Conservation (phyloP, 2,113 vertebrate species). For the Taxidea taxus region DNA sequence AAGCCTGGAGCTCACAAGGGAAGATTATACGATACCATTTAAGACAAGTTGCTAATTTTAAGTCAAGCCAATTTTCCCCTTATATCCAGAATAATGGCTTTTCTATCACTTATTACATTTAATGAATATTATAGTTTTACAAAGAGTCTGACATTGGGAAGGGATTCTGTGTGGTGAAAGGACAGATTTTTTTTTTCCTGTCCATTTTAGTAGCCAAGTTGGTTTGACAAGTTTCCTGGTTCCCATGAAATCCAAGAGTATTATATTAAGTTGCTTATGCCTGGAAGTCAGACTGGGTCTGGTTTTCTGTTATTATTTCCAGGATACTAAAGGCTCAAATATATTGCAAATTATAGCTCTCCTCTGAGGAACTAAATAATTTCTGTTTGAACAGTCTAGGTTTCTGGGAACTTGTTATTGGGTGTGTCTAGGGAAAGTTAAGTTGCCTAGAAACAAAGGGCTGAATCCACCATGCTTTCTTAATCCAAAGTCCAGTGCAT, state of each 20-base stretch:
- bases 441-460: neutral
- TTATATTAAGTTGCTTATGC: neutral
- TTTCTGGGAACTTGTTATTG: neutral
- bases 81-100: neutral
- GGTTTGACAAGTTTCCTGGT: neutral
- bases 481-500: neutral
- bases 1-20: neutral
- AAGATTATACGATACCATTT: neutral
- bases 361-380: neutral
- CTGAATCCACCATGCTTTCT: neutral
- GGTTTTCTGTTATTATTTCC: neutral
- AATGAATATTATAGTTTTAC: neutral
- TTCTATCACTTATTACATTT: neutral
- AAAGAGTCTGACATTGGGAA: neutral
- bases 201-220: neutral
- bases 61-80: neutral
- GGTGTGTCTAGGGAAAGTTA: neutral
- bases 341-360: neutral
- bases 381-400: neutral
- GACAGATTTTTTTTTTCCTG: neutral
- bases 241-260: neutral
- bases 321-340: neutral
- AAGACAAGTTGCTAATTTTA: neutral
- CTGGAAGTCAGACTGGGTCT: neutral
- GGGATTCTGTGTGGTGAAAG: neutral